A percentile compares a stretch with the other conserved stretches of the same genome.
phyloP scores from a whole-genome alignment of 2,888 invertebrate genomes.

The Sinelater perroti region DNA sequence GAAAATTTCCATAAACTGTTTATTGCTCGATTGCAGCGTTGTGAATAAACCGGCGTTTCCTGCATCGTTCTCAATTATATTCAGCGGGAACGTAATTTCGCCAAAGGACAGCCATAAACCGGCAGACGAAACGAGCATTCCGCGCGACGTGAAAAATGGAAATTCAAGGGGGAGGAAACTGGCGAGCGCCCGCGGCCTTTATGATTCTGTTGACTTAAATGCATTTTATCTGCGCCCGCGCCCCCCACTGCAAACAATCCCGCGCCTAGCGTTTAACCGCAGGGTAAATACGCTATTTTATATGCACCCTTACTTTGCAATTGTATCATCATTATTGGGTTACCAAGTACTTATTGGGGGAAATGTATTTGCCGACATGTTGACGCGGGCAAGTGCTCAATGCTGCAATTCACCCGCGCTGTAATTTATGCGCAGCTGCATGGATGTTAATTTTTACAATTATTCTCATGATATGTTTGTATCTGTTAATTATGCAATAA shows the following conservation, averaged over 20 bases:
- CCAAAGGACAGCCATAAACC: constrained; percentile 6
- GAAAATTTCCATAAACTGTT: constrained; percentile 52
- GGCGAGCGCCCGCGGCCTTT: not conserved
- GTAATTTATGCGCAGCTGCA: too few relatives aligned
- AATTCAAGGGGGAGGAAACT: too few relatives aligned
- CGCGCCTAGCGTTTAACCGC: constrained; percentile 23
- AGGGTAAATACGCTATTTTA: constrained; percentile 38
- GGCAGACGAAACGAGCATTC: constrained; percentile 10
- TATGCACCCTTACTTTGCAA: constrained; percentile 45
- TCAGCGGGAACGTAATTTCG: constrained; percentile 16
- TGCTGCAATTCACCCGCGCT: too few relatives aligned
- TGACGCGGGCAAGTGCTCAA: constrained; percentile 23
- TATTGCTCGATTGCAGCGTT: constrained; percentile 48
- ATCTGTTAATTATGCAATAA: too few relatives aligned
- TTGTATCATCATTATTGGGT: constrained; percentile 46
- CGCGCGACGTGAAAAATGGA: not conserved
- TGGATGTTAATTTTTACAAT: too few relatives aligned
- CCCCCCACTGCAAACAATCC: constrained; percentile 26
- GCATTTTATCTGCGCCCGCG: constrained; percentile 14
- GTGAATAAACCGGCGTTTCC: constrained; percentile 22
- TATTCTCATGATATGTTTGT: too few relatives aligned
- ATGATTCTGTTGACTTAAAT: constrained; percentile 18
- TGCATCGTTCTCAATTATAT: constrained; percentile 25
- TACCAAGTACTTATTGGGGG: constrained; percentile 38
- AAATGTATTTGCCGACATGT: constrained; percentile 34